These are phyloP conservation scores for Adoxophyes honmai DNA, from an alignment of 1,140 invertebrate species.

Conservation along the genomic window DNA sequence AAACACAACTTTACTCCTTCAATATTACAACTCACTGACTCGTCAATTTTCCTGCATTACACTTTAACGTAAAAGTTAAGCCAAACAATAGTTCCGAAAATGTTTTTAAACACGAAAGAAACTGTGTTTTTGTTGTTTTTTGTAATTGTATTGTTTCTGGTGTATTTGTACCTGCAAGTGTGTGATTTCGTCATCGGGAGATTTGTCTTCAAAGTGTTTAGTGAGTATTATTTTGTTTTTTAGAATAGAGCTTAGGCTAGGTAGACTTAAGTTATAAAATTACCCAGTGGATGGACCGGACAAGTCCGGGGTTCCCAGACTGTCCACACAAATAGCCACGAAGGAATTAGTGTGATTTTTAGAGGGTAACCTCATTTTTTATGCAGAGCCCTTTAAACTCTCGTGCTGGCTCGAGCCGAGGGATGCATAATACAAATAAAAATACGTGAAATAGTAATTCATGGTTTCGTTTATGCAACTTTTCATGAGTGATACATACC, in stretches of 20 bases:
- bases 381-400: too few relatives aligned
- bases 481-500: too few relatives aligned
- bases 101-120: conserved; percentile 46
- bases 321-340: too few relatives aligned
- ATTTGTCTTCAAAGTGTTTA: conserved; percentile 45
- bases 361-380: too few relatives aligned
- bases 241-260: background rate
- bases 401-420: too few relatives aligned
- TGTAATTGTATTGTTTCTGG: conserved; percentile 34
- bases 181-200: conserved; percentile 47
- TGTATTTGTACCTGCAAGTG: conserved; percentile 46
- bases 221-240: conserved; percentile 36
- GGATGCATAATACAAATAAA: too few relatives aligned
- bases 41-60: background rate
- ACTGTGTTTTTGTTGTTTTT: conserved; percentile 41
- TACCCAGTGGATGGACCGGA: too few relatives aligned
- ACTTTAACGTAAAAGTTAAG: background rate
- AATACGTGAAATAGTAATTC: too few relatives aligned
- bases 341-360: too few relatives aligned
- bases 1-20: background rate
- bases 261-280: too few relatives aligned
- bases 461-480: too few relatives aligned
- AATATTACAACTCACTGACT: background rate
- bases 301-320: too few relatives aligned
- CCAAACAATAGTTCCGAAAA: conserved; percentile 17